phyloP scores from a whole-genome alignment of 53 echinoderm and acorn worm species.

The Actinopyga echinites region DNA sequence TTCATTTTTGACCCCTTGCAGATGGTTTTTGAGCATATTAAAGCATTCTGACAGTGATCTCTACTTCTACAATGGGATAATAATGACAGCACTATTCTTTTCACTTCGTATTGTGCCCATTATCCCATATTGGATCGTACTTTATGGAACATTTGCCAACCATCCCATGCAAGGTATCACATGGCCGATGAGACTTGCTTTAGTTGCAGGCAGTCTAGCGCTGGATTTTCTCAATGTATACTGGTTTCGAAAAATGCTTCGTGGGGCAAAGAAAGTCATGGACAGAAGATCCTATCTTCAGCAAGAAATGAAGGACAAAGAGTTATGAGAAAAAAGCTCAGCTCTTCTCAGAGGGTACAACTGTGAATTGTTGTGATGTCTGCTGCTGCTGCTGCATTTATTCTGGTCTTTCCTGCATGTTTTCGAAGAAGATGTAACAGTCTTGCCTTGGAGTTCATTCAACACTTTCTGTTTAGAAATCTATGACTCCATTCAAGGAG shows the following conservation, averaged over 20 bases:
- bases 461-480: background rate
- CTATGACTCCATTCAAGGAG: background rate
- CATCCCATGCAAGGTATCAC: conserved; percentile 45
- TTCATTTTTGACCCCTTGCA: conserved; percentile 16
- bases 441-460: too few relatives aligned
- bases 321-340: too few relatives aligned
- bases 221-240: conserved; percentile 71
- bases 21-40: conserved; percentile 67
- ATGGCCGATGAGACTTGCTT: conserved; percentile 21
- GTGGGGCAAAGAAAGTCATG: conserved; percentile 62
- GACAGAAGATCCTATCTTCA: background rate
- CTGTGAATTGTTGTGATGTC: too few relatives aligned
- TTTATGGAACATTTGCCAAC: conserved; percentile 30
- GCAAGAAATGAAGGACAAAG: too few relatives aligned
- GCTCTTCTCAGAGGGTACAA: too few relatives aligned
- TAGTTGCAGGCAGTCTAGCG: conserved; percentile 45
- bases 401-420: too few relatives aligned
- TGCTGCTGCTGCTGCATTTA: too few relatives aligned
- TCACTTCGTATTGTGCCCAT: conserved; percentile 63
- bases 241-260: conserved; percentile 86
- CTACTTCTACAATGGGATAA: conserved; percentile 71
- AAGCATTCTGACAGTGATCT: conserved; percentile 48
- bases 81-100: conserved; percentile 70
- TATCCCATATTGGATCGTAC: conserved; percentile 61
- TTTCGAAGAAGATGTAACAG: too few relatives aligned